Evolutionary conservation across 2,888 invertebrate species (phyloP), one percentile per base, ranked within the genome.

Genomic region (Galeopsomyia nigrocyanea): DNA sequence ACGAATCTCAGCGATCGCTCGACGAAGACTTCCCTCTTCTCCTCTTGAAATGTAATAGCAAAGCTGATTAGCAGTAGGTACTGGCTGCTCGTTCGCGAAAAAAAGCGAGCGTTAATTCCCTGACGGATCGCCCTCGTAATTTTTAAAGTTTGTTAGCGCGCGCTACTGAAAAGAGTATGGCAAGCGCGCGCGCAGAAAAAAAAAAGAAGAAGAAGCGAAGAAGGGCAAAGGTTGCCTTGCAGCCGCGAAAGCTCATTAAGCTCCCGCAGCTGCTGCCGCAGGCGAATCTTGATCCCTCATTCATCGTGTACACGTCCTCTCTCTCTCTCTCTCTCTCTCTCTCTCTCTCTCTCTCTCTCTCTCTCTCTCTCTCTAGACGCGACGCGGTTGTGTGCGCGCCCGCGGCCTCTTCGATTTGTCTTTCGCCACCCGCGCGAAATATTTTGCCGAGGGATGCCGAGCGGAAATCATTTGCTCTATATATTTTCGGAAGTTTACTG

Each of bases 111-210:
- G 26, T 55, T 62, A 70, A 64, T 64, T 63, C 63, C 46, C 19
- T 58, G 58, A 64, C 50, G 64, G 58, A 70, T 69, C 49, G 69
- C 19, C 49, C n/a, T 57, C 64, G 49, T 68, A 61, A 73, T 65
- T 65, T 65, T 69, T 65, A 64, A 64, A 73, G 65, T 73, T 68
- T 56, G 47, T 47, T 69, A 47, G 51, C 55, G 21, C 19, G 26
- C 58, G 64, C 64, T 22, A 26, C 26, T 21, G 68, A 65, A 68
- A 58, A 22, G 53, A 62, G 51, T 47, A 46, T n/a, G 76, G 75
- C 39, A 75, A 77, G 76, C 77, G n/a, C n/a, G n/a, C n/a, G n/a
- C 75, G 77, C 75, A 62, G 73, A 31, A 68, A 67, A 72, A 31
- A 31, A 58, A 50, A 61, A 49, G 60, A 39, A 53, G 26, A 51